Conservation (phyloP, 2,888 invertebrate genomes). For the Apomyelois bistriatella region DNA sequence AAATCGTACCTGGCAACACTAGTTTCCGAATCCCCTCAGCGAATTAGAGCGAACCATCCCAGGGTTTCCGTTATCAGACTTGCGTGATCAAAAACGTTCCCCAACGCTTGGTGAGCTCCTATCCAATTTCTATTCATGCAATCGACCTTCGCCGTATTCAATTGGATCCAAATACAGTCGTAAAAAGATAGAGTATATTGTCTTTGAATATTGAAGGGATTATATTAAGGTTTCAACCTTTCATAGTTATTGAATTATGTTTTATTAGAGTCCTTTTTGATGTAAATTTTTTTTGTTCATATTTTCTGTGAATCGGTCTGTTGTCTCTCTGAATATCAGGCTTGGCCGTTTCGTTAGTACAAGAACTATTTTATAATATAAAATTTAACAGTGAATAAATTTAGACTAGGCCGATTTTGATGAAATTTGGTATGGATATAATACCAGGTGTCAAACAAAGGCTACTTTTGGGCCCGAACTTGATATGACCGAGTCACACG, state of each 20-base stretch:
- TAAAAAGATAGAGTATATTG: slow-evolving; percentile 5
- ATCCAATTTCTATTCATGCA: slow-evolving; percentile 12
- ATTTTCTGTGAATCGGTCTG: not conserved
- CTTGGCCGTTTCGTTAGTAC: no score
- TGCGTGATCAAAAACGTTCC: slow-evolving; percentile 6
- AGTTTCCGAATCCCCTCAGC: slow-evolving; percentile 37
- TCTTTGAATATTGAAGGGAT: slow-evolving; percentile 8
- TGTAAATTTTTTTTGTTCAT: not conserved
- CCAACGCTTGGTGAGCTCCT: slow-evolving; percentile 2
- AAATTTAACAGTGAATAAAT: no score
- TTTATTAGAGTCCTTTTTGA: not conserved
- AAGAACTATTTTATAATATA: no score
- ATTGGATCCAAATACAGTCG: slow-evolving; percentile 5
- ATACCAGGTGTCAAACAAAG: no score
- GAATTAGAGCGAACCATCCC: slow-evolving; percentile 43
- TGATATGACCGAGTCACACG: no score
- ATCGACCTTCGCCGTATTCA: slow-evolving; percentile 7
- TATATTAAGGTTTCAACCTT: slow-evolving; percentile 8
- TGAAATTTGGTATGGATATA: no score
- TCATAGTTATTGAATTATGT: slow-evolving; percentile 1
- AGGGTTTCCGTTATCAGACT: slow-evolving; percentile 24
- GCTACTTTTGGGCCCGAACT: no score
- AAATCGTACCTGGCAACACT: not conserved
- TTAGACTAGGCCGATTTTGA: no score
- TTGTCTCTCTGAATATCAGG: no score